phyloP scores from a whole-genome alignment of 2,113 vertebrate genomes.

The Alaudala cheleensis region DNA sequence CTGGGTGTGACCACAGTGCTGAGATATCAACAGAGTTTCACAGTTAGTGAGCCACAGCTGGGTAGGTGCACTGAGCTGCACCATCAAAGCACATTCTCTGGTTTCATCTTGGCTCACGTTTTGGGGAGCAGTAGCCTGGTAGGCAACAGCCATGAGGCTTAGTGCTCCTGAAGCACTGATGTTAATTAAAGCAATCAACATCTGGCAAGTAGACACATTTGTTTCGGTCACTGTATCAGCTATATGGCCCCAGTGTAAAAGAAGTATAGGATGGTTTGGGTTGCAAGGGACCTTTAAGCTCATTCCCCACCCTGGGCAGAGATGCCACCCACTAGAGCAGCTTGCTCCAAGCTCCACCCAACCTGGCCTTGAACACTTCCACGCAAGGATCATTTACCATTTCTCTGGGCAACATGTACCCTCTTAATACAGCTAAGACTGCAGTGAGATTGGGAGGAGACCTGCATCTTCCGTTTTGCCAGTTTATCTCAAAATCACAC shows the following conservation, averaged over 20 bases:
- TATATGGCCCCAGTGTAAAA: accelerated
- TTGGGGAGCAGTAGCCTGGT: neutral
- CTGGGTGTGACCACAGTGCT: neutral
- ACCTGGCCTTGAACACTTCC: neutral
- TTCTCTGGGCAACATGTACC: neutral
- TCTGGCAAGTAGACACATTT: too few relatives aligned
- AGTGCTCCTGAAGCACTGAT: neutral
- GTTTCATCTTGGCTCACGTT: neutral
- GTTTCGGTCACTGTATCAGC: neutral
- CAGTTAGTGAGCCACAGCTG: accelerated
- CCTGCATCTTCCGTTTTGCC: neutral
- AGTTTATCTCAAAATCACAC: neutral
- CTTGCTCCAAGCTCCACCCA: neutral
- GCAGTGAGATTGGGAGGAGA: neutral
- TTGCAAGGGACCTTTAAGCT: neutral
- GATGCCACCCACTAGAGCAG: neutral
- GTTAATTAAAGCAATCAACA: neutral
- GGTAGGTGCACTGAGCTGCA: neutral
- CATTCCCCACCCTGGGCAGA: neutral
- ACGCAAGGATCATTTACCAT: neutral
- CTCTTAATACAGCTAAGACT: neutral
- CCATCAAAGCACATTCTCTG: neutral
- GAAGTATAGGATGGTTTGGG: neutral
- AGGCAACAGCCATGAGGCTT: neutral
- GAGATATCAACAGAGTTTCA: neutral